Evolutionary conservation across 1,140 invertebrate species (phyloP).

Genomic region (Drosophila leontia): DNA sequence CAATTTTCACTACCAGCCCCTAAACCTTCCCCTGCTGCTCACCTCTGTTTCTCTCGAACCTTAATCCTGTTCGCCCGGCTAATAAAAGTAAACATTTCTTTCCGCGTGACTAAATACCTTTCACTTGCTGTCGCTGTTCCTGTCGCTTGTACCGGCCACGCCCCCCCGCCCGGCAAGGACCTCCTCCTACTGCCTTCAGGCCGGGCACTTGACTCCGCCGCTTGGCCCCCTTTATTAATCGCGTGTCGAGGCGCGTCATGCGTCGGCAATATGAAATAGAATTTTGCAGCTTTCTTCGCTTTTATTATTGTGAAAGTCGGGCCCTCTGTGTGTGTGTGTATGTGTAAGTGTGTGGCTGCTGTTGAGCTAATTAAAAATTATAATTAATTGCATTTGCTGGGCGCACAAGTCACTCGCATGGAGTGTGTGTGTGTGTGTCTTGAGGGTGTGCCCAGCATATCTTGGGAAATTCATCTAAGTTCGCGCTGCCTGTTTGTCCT

Average conservation of each 20-base stretch:
- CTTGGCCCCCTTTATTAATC: conserved; percentile 68
- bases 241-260: conserved; percentile 75
- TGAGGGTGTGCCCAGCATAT: conserved; percentile 76
- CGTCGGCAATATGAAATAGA: conserved; percentile 72
- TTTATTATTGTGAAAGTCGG: conserved; percentile 46
- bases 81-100: conserved; percentile 82
- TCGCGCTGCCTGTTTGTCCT: conserved; percentile 51
- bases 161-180: conserved; percentile 18
- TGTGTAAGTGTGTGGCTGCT: conserved; percentile 59
- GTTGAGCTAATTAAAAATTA: conserved; percentile 80
- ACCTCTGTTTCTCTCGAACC: background rate
- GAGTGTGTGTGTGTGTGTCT: conserved; percentile 54
- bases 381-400: conserved; percentile 81
- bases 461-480: conserved; percentile 82
- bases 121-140: conserved; percentile 73
- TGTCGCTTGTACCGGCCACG: conserved; percentile 44
- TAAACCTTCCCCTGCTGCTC: background rate
- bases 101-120: conserved; percentile 82
- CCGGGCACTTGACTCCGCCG: conserved; percentile 42
- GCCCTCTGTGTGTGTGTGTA: background rate
- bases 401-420: conserved; percentile 62
- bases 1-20: conserved; percentile 2
- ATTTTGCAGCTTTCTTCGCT: conserved; percentile 62
- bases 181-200: background rate
- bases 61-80: conserved; percentile 47